Evolutionary conservation across 2,797 vertebrate species (phyloP).

Genomic region (Leptatherina wallacei): DNA sequence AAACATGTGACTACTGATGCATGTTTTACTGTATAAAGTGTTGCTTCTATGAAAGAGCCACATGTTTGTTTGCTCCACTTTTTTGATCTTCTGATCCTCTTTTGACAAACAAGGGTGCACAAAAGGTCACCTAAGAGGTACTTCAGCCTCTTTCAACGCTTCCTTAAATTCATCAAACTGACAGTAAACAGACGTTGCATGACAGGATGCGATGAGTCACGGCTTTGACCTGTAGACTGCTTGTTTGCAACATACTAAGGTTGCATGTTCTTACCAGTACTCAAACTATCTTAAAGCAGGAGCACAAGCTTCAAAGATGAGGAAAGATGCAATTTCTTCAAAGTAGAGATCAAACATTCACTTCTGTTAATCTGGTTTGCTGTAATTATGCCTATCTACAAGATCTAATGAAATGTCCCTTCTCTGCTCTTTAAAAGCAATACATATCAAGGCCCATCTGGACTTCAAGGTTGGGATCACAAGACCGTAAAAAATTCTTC

Average conservation of each 20-base stretch:
- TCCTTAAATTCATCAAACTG: conserved; percentile 22
- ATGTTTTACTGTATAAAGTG: conserved; percentile 1
- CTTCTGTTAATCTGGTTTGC: conserved; percentile 18
- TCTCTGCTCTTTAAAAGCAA: conserved; percentile 20
- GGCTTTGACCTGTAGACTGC: neutral
- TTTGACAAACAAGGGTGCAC: conserved; percentile 18
- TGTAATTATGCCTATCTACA: conserved; percentile 19
- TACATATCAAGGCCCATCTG: conserved; percentile 19
- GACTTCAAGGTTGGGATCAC: conserved; percentile 48
- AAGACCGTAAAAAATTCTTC: conserved; percentile 41
- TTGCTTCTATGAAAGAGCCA: neutral
- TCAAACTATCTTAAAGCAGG: neutral
- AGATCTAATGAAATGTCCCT: conserved; percentile 38
- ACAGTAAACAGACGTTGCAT: conserved; percentile 24
- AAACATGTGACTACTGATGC: conserved; percentile 30
- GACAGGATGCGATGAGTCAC: conserved; percentile 46
- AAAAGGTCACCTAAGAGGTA: conserved; percentile 38
- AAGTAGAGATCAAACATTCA: conserved; percentile 33
- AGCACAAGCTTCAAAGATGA: conserved; percentile 16
- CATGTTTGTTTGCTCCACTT: neutral
- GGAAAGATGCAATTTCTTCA: conserved; percentile 1
- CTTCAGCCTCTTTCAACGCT: conserved; percentile 15
- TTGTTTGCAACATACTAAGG: conserved; percentile 24
- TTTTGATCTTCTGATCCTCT: neutral
- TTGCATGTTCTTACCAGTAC: neutral